These are phyloP conservation scores for Hexactinellida sp. DNA, from an alignment of 37 sponge, comb jelly and placozoan genomes.

Conservation along the genomic window DNA sequence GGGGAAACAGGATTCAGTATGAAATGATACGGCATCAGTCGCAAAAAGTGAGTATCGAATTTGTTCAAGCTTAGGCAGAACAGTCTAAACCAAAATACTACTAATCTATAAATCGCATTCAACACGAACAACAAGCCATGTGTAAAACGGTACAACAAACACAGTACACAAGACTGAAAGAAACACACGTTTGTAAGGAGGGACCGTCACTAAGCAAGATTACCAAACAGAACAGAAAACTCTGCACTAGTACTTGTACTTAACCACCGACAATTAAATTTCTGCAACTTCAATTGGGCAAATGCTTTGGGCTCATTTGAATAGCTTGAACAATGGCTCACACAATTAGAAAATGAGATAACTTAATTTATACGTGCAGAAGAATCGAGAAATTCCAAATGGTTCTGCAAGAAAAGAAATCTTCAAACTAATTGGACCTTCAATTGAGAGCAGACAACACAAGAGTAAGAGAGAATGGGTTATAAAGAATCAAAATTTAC, in stretches of 20 bases:
- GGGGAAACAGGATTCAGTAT: too few relatives aligned
- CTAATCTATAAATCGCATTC: background rate
- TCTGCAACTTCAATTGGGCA: background rate
- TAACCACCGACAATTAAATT: background rate
- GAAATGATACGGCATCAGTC: too few relatives aligned
- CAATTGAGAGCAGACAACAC: too few relatives aligned
- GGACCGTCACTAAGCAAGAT: background rate
- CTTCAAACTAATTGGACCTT: slow-evolving; percentile 8
- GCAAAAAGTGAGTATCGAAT: background rate
- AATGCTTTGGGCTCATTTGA: slow-evolving; percentile 17
- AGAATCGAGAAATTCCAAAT: background rate
- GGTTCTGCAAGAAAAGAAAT: background rate
- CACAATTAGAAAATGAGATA: background rate
- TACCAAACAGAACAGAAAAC: background rate
- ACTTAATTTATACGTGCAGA: background rate
- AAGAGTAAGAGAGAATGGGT: too few relatives aligned
- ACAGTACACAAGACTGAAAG: background rate
- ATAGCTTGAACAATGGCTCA: slow-evolving; percentile 16
- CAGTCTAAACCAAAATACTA: background rate
- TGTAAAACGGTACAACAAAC: background rate
- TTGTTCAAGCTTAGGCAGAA: background rate
- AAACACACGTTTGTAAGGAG: background rate
- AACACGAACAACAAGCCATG: background rate
- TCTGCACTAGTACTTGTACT: slow-evolving; percentile 10
- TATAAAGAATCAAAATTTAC: too few relatives aligned